These are phyloP conservation scores for Eremophila alpestris DNA, from an alignment of 2,797 vertebrate species.

Conservation along the genomic window DNA sequence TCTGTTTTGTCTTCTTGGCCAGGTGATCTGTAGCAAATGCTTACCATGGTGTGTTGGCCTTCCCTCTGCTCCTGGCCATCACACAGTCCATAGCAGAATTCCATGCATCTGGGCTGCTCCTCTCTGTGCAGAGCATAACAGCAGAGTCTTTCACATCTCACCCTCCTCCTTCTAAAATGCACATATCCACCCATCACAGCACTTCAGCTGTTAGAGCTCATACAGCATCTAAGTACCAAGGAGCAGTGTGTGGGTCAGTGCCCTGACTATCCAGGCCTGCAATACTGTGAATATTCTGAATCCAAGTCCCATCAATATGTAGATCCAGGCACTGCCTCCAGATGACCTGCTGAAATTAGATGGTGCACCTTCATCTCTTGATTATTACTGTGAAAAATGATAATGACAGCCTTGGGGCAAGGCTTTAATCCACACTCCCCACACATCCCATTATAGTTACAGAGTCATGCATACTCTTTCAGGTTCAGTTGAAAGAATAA, in stretches of 20 bases:
- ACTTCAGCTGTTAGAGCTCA: not conserved
- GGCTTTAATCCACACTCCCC: conserved; percentile 22
- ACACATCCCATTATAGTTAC: not conserved
- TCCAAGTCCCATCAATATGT: not conserved
- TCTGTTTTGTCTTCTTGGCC: not conserved
- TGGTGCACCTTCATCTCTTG: not conserved
- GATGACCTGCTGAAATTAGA: conserved; percentile 22
- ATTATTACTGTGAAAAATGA: not conserved
- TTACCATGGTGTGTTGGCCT: not conserved
- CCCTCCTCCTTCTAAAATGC: not conserved
- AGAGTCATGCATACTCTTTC: not conserved
- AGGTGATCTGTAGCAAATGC: not conserved
- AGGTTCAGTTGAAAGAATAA: not conserved
- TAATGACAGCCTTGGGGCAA: conserved; percentile 22
- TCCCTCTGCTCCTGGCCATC: not conserved
- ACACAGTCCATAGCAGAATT: not conserved
- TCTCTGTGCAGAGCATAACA: not conserved
- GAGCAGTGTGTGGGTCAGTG: not conserved
- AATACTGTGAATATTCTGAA: not conserved
- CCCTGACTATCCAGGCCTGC: not conserved
- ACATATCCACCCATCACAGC: not conserved
- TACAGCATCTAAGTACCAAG: not conserved
- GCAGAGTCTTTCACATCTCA: not conserved
- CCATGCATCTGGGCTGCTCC: not conserved
- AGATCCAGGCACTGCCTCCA: not conserved